Percentiles rank a stretch among this genome's conserved stretches.
phyloP scores from a whole-genome alignment of 2,113 vertebrate genomes.

The Hydrochoerus hydrochaeris region DNA sequence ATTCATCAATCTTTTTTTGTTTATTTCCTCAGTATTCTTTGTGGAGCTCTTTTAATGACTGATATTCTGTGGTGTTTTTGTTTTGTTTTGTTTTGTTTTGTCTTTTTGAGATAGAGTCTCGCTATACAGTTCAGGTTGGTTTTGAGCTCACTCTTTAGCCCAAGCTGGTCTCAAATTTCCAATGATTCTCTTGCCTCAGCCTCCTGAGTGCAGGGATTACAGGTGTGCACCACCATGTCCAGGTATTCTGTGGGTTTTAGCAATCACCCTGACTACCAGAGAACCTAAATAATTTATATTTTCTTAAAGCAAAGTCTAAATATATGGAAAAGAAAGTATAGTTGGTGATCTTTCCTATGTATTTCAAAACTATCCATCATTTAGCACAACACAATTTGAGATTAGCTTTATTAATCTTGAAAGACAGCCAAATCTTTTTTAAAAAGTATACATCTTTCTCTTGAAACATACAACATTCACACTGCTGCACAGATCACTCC shows the following conservation, averaged over 20 bases:
- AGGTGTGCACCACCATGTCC: too few relatives aligned
- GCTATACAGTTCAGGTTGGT: too few relatives aligned
- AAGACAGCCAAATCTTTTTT: constrained; percentile 66
- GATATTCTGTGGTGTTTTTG: neutral
- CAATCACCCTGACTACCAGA: constrained; percentile 60
- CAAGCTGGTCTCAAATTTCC: too few relatives aligned
- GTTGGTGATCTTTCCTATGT: constrained; percentile 70
- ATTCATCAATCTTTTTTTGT: neutral
- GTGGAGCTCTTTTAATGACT: constrained; percentile 52
- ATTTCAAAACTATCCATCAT: constrained; percentile 65
- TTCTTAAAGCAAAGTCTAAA: constrained; percentile 69
- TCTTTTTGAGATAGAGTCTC: too few relatives aligned
- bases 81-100: too few relatives aligned
- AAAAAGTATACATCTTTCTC: constrained; percentile 58
- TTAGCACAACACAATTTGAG: neutral
- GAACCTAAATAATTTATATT: constrained; percentile 68
- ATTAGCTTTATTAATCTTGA: constrained; percentile 36
- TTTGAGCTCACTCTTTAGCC: too few relatives aligned
- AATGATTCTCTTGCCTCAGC: too few relatives aligned
- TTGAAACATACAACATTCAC: neutral
- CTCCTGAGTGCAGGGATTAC: too few relatives aligned
- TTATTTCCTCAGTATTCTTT: neutral
- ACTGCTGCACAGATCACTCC: constrained; percentile 19
- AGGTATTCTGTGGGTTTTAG: constrained; percentile 56
- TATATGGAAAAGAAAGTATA: constrained; percentile 62